A percentile compares a stretch with the other conserved stretches of the same genome.
phyloP scores from a whole-genome alignment of 2,113 vertebrate genomes.

The Callocephalon fimbriatum region DNA sequence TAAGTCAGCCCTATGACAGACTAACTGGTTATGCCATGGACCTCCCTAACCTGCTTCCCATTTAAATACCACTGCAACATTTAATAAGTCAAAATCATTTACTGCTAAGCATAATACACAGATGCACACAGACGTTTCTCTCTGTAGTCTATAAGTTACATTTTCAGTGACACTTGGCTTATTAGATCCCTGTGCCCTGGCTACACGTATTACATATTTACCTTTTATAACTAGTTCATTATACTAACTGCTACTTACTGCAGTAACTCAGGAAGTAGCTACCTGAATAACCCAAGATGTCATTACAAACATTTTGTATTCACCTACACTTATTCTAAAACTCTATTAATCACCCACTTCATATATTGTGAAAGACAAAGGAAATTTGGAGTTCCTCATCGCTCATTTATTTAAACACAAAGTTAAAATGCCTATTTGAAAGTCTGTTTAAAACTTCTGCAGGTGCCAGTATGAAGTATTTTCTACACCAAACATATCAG shows the following conservation, averaged over 20 bases:
- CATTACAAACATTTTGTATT: background rate
- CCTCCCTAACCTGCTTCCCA: background rate
- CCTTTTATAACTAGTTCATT: background rate
- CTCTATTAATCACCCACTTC: background rate
- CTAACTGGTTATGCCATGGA: background rate
- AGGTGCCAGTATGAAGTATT: background rate
- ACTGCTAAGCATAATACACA: background rate
- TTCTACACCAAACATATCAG: background rate
- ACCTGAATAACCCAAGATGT: background rate
- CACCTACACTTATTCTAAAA: background rate
- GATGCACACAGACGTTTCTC: accelerated
- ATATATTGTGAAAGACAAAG: background rate
- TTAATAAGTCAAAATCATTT: background rate
- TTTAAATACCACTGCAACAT: background rate
- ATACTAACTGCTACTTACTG: background rate
- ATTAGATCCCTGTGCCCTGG: background rate
- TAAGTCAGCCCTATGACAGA: background rate
- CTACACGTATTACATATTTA: background rate
- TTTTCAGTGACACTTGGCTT: background rate
- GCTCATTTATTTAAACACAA: background rate
- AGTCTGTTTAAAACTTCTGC: background rate
- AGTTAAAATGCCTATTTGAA: background rate
- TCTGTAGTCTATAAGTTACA: background rate
- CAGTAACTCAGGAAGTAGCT: background rate
- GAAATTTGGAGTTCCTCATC: background rate